Base-by-base conservation (phyloP, 2,113 vertebrate genomes). In the Ibidorhyncha struthersii region DNA sequence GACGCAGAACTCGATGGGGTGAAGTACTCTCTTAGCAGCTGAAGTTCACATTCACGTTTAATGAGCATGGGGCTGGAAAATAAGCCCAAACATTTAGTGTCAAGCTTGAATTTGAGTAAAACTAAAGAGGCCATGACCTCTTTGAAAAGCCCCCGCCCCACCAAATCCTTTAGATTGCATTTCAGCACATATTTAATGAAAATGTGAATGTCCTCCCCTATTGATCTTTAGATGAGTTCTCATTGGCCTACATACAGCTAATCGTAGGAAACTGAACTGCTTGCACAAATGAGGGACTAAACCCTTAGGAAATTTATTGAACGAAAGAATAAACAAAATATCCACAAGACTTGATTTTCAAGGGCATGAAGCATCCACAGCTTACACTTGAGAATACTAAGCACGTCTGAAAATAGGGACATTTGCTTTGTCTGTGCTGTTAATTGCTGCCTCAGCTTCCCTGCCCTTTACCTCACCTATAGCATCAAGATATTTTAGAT, bases 301-400 rank as follows among this genome's bases (percentile, higher is more conserved):
- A 69, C 69, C 49, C 94, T 94, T 45, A 94, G 56, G 89, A 96
- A 92, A 93, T 86, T 0, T 9, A 19, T 58, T 79, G 65, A 95
- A 89, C 66, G 65, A 29, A 52, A 95, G 79, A 94, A 90, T 73
- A 93, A 95, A 96, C 83, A 95, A 89, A 95, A 40, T 93, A 89
- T 81, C 69, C 56, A 2, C 56, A 65, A 53, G 43, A 61, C 27
- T 82, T 52, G 43, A 82, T 86, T 95, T 96, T 84, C 96, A 95
- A 80, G 83, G 83, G 61, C 83, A 63, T 47, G 56, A 77, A 86
- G 40, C 88, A 92, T 55, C 56, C 52, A 69, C 69, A 81, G 71
- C 40, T 90, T 83, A 61, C 29, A 0, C 47, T n/a, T 80, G 76
- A 93, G 82, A 95, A 77, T 77, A 94, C 27, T 50, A 58, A 89